Percentiles rank a stretch among this genome's conserved stretches.
Evolutionary conservation across 2,113 vertebrate species (phyloP).

Genomic region (Fregetta grallaria): DNA sequence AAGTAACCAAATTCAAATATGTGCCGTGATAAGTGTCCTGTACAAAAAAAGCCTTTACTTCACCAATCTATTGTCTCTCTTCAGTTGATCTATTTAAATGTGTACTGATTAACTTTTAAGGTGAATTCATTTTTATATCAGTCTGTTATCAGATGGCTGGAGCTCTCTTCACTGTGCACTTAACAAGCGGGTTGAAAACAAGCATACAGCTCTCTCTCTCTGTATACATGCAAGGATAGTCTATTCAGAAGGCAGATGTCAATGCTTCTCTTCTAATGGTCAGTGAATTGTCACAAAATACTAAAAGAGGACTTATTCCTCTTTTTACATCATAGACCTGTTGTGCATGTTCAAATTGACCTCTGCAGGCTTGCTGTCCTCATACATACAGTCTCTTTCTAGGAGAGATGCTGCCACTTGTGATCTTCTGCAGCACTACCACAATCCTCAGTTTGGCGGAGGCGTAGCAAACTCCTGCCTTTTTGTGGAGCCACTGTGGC

Average conservation of each 20-base stretch:
- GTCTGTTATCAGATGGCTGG: not conserved
- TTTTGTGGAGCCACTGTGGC: not conserved
- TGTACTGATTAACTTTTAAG: not conserved
- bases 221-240: too few species aligned
- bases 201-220: too few species aligned
- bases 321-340: too few species aligned
- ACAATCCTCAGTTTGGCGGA: not conserved
- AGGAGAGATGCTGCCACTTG: not conserved
- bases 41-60: not conserved
- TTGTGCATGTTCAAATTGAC: not conserved
- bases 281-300: not conserved
- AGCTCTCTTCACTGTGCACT: not conserved
- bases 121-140: not conserved
- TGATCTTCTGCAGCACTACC: not conserved
- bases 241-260: not conserved
- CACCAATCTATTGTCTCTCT: not conserved
- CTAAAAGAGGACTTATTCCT: not conserved
- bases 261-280: not conserved
- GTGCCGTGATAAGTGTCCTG: not conserved
- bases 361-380: not conserved
- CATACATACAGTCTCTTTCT: not conserved
- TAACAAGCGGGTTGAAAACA: not conserved
- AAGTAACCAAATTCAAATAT: not conserved
- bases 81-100: not conserved
- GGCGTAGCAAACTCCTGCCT: not conserved